Conservation (phyloP, 2,888 invertebrate species). For the Gymnocheta viridis region DNA sequence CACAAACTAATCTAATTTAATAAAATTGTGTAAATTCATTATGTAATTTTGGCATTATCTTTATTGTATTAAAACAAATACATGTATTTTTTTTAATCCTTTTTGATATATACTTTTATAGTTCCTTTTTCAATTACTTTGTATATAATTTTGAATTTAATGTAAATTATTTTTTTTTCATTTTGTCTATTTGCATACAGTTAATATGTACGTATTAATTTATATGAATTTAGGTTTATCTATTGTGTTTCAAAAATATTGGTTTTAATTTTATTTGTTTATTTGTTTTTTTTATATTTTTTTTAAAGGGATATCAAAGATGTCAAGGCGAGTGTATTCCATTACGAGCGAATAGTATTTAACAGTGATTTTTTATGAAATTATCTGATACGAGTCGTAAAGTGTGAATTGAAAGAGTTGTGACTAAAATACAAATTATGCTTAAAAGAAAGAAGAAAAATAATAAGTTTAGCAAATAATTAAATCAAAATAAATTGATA, state of each 20-base stretch:
- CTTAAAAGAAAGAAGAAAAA: neutral
- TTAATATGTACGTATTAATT: conserved; percentile 24
- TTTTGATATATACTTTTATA: no score
- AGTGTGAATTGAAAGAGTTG: conserved; percentile 12
- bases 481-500: no score
- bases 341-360: conserved; percentile 84
- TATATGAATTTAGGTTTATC: conserved; percentile 73
- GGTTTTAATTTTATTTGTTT: conserved; percentile 65
- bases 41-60: no score
- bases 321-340: conserved; percentile 85
- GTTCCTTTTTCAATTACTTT: neutral
- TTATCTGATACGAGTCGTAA: conserved; percentile 7
- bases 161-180: conserved; percentile 33
- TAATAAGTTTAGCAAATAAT: no score
- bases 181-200: conserved; percentile 17
- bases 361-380: conserved; percentile 71
- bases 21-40: no score
- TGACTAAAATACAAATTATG: neutral
- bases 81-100: no score
- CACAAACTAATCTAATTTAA: no score
- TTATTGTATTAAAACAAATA: no score
- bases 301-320: conserved; percentile 82
- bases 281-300: conserved; percentile 73
- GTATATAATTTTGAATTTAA: neutral
- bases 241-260: conserved; percentile 47